Evolutionary conservation across 1,140 invertebrate genomes (phyloP), one percentile per base, ranked within the genome.

Genomic region (Pentalonia nigronervosa): DNA sequence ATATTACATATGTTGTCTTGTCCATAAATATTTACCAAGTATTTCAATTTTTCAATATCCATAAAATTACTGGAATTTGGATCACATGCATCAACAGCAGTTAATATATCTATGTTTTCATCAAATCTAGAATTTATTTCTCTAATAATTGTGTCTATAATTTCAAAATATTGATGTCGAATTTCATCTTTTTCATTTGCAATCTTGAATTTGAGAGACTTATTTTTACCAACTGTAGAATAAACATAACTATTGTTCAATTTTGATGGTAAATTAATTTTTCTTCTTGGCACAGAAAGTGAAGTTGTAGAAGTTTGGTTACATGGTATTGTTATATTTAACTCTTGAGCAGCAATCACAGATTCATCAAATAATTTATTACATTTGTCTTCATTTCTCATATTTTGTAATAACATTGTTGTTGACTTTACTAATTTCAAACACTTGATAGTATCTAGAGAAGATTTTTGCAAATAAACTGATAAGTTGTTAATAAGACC

Each of bases 261-360:
- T 81, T 34, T 81, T 81, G 76, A 81, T 81, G 76, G 36, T 81
- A 36, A 81, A 81, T 81, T 81, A 14, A 81, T 81, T 81, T 81
- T 34, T 81, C n/a, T 81, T 36, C 34, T 81, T 34, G 0, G n/a
- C 17, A 81, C 36, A 50, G 48, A 50, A 50, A 50, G 14, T 50
- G 48, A 50, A 14, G 48, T 50, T 36, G 76, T 81, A 81, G 76
- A 17, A 11, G 76, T 81, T 81, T 34, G 76, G 17, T 81, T 81
- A 81, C n/a, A 17, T 11, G 76, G 76, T 36, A 20, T 81, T 81
- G 76, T 11, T 81, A 81, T 81, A 81, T 81, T 81, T 81, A 17
- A 20, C 76, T 34, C 76, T 81, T 81, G 76, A 34, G 76, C 76
- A 81, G n/a, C 76, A 81, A n/a, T 76, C 9, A n/a, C 67, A 83